A percentile compares a stretch with the other conserved stretches of the same genome.
Conservation (phyloP, 1,140 invertebrate genomes). For the Telenomus remus region DNA sequence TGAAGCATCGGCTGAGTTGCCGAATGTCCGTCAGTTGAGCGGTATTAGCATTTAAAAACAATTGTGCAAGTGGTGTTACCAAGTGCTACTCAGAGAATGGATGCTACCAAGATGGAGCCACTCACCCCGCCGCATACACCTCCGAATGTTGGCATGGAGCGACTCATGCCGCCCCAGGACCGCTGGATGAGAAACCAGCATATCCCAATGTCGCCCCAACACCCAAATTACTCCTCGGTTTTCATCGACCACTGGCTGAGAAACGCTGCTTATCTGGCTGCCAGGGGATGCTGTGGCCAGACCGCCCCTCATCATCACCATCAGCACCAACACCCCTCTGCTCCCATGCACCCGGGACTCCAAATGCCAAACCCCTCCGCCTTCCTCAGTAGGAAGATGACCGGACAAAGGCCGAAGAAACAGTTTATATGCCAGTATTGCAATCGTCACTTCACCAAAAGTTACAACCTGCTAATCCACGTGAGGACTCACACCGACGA, state of each 20-base stretch:
- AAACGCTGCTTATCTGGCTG: conserved; percentile 78
- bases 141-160: conserved; percentile 73
- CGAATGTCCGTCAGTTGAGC: background rate
- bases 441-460: conserved; percentile 95
- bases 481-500: conserved; percentile 97
- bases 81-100: conserved; percentile 46
- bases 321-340: conserved; percentile 29
- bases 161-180: conserved; percentile 67
- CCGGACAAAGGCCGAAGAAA: conserved; percentile 86
- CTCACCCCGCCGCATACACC: conserved; percentile 84
- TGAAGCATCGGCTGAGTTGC: too few relatives aligned
- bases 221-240: conserved; percentile 75
- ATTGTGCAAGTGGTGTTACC: background rate
- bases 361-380: conserved; percentile 76
- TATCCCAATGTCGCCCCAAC: conserved; percentile 34
- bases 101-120: conserved; percentile 68
- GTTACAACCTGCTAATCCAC: conserved; percentile 96
- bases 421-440: conserved; percentile 98
- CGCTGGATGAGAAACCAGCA: conserved; percentile 54
- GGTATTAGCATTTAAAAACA: background rate
- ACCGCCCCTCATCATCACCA: conserved; percentile 62
- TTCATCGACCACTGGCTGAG: conserved; percentile 84
- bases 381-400: conserved; percentile 70
- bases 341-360: conserved; percentile 70
- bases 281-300: conserved; percentile 64